phyloP scores from a whole-genome alignment of 2,888 invertebrate genomes.

The Agrotis exclamationis region DNA sequence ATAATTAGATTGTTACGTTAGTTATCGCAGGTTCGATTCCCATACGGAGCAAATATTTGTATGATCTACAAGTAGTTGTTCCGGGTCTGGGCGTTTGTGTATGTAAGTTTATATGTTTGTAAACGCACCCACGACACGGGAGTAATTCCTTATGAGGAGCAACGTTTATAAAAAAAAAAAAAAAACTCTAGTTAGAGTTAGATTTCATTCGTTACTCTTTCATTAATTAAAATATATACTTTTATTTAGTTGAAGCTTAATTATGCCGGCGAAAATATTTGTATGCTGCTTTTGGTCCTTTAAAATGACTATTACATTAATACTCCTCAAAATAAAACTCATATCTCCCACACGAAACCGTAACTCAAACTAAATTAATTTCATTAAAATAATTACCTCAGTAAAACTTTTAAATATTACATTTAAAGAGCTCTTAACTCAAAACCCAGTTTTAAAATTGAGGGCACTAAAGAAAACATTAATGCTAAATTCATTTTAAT shows the following conservation, averaged over 20 bases:
- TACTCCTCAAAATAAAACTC: slow-evolving; percentile 10
- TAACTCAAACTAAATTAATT: slow-evolving; percentile 31
- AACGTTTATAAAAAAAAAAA: too few species aligned
- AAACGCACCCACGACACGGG: too few species aligned
- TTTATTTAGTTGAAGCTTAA: slow-evolving; percentile 15
- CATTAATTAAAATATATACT: background rate
- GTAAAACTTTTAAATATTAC: slow-evolving; percentile 14
- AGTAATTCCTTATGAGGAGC: too few species aligned
- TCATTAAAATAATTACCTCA: slow-evolving; percentile 28
- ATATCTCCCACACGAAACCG: background rate
- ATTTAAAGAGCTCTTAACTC: slow-evolving; percentile 21
- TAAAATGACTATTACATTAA: slow-evolving; percentile 2
- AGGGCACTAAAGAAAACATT: slow-evolving; percentile 47
- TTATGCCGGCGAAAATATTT: background rate
- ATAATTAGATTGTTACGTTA: too few species aligned
- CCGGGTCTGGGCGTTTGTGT: too few species aligned
- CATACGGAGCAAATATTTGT: too few species aligned
- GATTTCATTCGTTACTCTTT: too few species aligned
- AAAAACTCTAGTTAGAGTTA: too few species aligned
- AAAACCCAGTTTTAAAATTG: slow-evolving; percentile 39
- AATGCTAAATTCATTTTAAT: slow-evolving; percentile 62
- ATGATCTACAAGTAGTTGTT: too few species aligned
- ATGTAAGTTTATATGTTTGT: too few species aligned
- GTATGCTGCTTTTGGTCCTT: background rate
- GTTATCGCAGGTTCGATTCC: too few species aligned